Conservation (phyloP, 2,888 invertebrate species). For the Physocephala rufipes region DNA sequence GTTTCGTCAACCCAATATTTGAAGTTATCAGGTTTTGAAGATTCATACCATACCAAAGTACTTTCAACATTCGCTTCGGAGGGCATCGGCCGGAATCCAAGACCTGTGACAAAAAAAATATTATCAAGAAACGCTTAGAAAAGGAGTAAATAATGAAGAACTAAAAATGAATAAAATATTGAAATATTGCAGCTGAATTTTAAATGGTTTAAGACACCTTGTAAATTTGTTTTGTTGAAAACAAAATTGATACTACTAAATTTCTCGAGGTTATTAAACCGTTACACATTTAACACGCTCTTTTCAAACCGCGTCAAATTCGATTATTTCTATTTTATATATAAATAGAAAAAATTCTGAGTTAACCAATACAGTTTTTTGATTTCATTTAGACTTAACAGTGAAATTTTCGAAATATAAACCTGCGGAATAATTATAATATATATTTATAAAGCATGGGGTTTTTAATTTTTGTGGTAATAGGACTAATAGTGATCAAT, state of each 20-base stretch:
- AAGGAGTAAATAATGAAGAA: slow-evolving; percentile 10
- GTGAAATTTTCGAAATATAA: background rate
- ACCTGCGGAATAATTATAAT: too few relatives aligned
- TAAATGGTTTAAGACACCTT: too few relatives aligned
- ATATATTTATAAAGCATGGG: background rate
- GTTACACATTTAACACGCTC: background rate
- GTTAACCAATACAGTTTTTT: background rate
- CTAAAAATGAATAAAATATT: background rate
- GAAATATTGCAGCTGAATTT: too few relatives aligned
- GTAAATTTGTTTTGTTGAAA: too few relatives aligned
- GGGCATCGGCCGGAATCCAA: slow-evolving; percentile 97
- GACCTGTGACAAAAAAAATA: slow-evolving; percentile 70
- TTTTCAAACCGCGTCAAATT: background rate
- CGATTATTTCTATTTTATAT: background rate
- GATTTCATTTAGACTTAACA: background rate
- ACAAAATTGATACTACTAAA: background rate
- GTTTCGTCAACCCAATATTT: slow-evolving; percentile 83
- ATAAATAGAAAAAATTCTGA: background rate
- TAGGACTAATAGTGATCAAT: background rate
- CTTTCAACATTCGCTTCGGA: slow-evolving; percentile 92
- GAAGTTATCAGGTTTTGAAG: slow-evolving; percentile 72
- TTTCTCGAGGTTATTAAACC: background rate
- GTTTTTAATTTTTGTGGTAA: background rate
- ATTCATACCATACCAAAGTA: slow-evolving; percentile 93
- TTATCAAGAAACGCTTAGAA: background rate